Evolutionary conservation across 2,888 invertebrate species (phyloP), one percentile per base, ranked within the genome.

Genomic region (Andrena fulva): DNA sequence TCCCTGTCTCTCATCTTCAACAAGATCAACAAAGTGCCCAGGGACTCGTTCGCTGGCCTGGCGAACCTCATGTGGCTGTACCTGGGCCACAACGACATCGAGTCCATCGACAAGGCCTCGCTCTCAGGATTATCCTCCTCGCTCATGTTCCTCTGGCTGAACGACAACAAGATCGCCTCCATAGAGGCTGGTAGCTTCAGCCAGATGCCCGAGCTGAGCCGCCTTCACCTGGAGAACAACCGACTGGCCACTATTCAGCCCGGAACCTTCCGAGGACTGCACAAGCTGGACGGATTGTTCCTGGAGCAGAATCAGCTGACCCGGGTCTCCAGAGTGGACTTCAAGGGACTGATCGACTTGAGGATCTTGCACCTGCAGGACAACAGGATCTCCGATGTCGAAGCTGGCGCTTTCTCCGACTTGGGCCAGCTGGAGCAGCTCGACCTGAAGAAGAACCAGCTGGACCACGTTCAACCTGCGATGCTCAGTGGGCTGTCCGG

Each of bases 221-320:
- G 90, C 60, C 90, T 94, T 6, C 93, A 94, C 85, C 86, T 94
- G 77, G 94, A 93, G 80, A 90, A 93, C 80, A 94, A 94, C 89
- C 92, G 89, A 70, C 87, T 94, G 81, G 90, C 87, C 33, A 88
- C 89, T 73, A 89, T 94, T 63, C 89, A 89, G 60, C 92, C 91
- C 72, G 94, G 93, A 0, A 52, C 66, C 1, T 80, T 89, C 12
- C 77, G 82, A 2, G 93, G 93, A 69, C 87, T 94, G 72, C 87
- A 83, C 50, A 92, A 92, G 16, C 60, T 89, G 68, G 91, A 93
- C 73, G 91, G 87, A 73, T 88, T 94, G 8, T 94, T 93, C 85
- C 85, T 94, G 59, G 93, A 93, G 77, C 90, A 94, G 77, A 94
- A 94, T 89, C 92, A 87, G 73, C 87, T 94, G 84, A 91, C 81